Conservation (phyloP, 2,797 vertebrate species). For the Lateolabrax maculatus region DNA sequence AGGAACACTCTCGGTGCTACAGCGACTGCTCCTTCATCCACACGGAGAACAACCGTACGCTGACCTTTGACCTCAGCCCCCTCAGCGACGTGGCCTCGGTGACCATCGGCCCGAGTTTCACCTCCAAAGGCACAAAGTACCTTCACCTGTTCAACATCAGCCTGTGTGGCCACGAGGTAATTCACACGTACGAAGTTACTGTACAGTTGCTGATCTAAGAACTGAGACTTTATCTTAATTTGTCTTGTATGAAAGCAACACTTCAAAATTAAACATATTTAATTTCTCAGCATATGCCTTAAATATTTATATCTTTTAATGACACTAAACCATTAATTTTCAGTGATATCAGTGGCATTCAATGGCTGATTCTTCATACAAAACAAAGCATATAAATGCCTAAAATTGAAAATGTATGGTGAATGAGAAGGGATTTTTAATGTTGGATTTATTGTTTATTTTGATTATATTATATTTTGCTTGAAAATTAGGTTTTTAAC, state of each 20-base stretch:
- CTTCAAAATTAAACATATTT: too few relatives aligned
- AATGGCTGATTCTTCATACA: too few relatives aligned
- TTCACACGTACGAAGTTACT: neutral
- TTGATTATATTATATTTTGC: neutral
- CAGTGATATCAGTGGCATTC: too few relatives aligned
- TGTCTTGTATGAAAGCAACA: neutral
- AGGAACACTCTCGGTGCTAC: slow-evolving; percentile 95
- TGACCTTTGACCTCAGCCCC: slow-evolving; percentile 92
- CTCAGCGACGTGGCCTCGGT: slow-evolving; percentile 90
- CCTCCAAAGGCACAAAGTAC: slow-evolving; percentile 97
- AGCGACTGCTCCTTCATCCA: slow-evolving; percentile 92
- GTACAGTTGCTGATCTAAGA: too few relatives aligned
- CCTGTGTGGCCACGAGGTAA: slow-evolving; percentile 94
- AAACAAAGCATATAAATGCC: too few relatives aligned
- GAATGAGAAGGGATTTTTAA: neutral
- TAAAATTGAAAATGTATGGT: neutral
- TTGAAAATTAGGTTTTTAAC: neutral
- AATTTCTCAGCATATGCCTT: too few relatives aligned
- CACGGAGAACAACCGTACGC: slow-evolving; percentile 89
- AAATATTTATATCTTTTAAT: too few relatives aligned
- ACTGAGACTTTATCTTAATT: too few relatives aligned
- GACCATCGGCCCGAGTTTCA: slow-evolving; percentile 95
- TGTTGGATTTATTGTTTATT: neutral
- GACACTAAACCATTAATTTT: too few relatives aligned
- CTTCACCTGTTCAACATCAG: slow-evolving; percentile 98